Evolutionary conservation across 2,888 invertebrate species (phyloP).

Genomic region (Synergus itoensis): DNA sequence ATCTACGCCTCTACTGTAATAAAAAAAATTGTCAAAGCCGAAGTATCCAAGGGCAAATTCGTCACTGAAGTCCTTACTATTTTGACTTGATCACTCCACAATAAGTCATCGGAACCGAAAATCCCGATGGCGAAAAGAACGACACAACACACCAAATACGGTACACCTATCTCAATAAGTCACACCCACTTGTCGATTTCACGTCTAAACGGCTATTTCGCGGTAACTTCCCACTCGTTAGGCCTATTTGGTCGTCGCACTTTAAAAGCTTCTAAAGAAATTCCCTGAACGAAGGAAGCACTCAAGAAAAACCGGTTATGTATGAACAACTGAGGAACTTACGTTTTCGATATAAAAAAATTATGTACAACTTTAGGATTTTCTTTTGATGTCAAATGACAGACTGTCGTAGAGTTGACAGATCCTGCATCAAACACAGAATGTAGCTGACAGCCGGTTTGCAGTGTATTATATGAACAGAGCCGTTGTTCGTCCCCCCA

Average conservation of each 20-base stretch:
- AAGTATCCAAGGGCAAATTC: slow-evolving; percentile 1
- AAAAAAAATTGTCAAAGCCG: neutral
- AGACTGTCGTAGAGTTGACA: slow-evolving; percentile 63
- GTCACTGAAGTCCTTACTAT: neutral
- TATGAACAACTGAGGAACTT: slow-evolving; percentile 57
- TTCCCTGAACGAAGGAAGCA: slow-evolving; percentile 26
- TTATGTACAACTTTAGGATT: slow-evolving; percentile 70
- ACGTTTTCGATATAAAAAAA: slow-evolving; percentile 67
- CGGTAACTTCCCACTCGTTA: slow-evolving; percentile 16
- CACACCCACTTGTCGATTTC: slow-evolving; percentile 58
- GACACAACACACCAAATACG: slow-evolving; percentile 61
- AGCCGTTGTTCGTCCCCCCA: slow-evolving; percentile 66
- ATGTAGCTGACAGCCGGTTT: slow-evolving; percentile 71
- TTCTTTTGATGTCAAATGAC: slow-evolving; percentile 63
- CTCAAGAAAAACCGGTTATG: neutral
- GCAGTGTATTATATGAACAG: slow-evolving; percentile 74
- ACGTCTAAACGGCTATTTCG: slow-evolving; percentile 6
- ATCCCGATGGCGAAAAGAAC: slow-evolving; percentile 21
- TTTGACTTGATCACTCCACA: neutral
- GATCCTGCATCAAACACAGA: slow-evolving; percentile 74
- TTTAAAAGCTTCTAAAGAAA: neutral
- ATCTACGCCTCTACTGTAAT: no score
- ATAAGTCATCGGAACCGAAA: neutral
- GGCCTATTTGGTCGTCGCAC: slow-evolving; percentile 4
- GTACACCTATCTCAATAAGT: slow-evolving; percentile 49